Evolutionary conservation across 2,888 invertebrate species (phyloP), one percentile per base, ranked within the genome.

Genomic region (Amphiduros pacificus): DNA sequence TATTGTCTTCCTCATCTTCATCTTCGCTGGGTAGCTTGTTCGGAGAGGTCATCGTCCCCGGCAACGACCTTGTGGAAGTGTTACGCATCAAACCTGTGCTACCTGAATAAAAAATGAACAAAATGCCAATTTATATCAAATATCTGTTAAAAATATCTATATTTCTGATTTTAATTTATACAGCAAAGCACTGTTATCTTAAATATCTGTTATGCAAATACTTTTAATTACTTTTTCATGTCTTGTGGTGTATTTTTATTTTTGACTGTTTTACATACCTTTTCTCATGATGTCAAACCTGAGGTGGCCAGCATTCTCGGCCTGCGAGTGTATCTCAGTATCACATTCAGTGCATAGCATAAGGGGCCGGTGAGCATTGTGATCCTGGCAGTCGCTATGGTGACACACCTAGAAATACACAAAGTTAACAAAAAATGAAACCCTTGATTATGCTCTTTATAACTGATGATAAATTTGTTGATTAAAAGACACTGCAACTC

Each of bases 371-470:
- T 55, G 59, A n/a, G 27, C 31, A 44, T 63, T 63, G 22, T 31
- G 17, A 29, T 63, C 63, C 55, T 59, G 59, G 51, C 63, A 63
- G 55, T 63, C 60, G 9, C 36, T 59, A 41, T 63, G 63, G 55
- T 63, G 60, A 40, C 63, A 63, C 40, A 63, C 55, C 63, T 63
- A 55, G 3, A 63, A 60, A 55, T 26, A 26, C 6, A 53, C 17
- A 11, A 28, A 9, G 26, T 9, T 9, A 11, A 52, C 20, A 11
- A 36, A 36, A n/a, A n/a, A n/a, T n/a, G n/a, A n/a, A n/a, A n/a
- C n/a, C n/a, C n/a, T n/a, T n/a, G n/a, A n/a, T n/a, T n/a, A n/a
- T n/a, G n/a, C n/a, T n/a, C n/a, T n/a, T n/a, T n/a, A n/a, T n/a
- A n/a, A n/a, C n/a, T n/a, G n/a, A n/a, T n/a, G n/a, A n/a, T n/a